Conservation (phyloP, 2,113 vertebrate genomes). For the Synchiropus splendidus region DNA sequence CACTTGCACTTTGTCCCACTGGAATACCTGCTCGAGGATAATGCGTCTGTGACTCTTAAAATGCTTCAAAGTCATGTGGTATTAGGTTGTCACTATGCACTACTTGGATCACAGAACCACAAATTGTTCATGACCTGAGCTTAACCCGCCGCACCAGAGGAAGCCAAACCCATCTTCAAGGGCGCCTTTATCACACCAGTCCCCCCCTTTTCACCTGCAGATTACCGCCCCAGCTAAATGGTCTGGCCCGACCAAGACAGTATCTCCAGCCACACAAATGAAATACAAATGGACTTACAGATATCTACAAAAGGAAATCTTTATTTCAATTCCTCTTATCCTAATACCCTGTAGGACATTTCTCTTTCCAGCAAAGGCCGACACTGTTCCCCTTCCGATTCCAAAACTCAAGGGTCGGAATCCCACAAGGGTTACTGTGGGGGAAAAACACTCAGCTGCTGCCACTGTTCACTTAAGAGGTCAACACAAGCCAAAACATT, state of each 20-base stretch:
- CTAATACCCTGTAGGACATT: conserved; percentile 48
- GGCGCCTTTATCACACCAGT: conserved; percentile 45
- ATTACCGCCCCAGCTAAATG: conserved; percentile 50
- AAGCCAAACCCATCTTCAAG: conserved; percentile 50
- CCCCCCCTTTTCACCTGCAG: conserved; percentile 48
- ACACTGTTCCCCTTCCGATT: conserved; percentile 31
- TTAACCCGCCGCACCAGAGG: conserved; percentile 38
- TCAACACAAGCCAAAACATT: conserved; percentile 67
- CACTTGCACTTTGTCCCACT: too few species aligned
- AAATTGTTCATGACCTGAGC: conserved; percentile 52
- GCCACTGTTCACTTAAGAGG: conserved; percentile 40
- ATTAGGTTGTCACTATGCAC: conserved; percentile 3
- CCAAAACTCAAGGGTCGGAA: conserved; percentile 36
- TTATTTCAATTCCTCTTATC: conserved; percentile 46
- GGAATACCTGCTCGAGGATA: too few species aligned
- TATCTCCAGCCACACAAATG: conserved; percentile 52
- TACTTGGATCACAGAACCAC: conserved; percentile 19
- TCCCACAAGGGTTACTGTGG: conserved; percentile 53
- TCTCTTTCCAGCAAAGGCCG: conserved; percentile 22
- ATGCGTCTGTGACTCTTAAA: neutral
- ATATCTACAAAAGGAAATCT: conserved; percentile 47
- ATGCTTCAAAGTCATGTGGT: neutral
- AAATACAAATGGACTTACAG: conserved; percentile 55
- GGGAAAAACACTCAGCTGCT: conserved; percentile 48
- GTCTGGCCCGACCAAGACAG: conserved; percentile 29